Evolutionary conservation across 2,113 vertebrate genomes (phyloP).

Genomic region (Marmota flaviventris): DNA sequence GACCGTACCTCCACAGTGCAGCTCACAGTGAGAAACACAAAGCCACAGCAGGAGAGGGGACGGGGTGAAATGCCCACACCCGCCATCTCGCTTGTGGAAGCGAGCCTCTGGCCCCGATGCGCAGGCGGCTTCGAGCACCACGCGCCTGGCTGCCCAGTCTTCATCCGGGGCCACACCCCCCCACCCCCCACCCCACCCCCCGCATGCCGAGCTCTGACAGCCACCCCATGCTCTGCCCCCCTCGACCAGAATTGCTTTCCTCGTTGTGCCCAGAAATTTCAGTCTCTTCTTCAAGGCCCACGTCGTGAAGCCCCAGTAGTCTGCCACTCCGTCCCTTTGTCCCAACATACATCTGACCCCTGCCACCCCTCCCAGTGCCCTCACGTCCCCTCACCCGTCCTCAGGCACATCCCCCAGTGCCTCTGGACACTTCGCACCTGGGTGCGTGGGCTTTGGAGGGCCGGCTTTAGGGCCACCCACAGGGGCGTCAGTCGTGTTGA

Average conservation of each 20-base stretch:
- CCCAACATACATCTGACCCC: background rate
- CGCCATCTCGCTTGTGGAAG: background rate
- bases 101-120: background rate
- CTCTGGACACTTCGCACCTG: background rate
- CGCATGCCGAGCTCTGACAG: background rate
- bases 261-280: background rate
- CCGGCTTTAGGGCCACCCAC: no score
- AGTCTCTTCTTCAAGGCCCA: background rate
- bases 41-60: background rate
- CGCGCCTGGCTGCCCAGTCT: background rate
- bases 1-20: conserved; percentile 19
- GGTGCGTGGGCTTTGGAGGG: no score
- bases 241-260: background rate
- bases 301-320: background rate
- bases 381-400: rapidly evolving
- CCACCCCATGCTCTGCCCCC: background rate
- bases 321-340: background rate
- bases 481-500: no score
- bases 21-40: conserved; percentile 66
- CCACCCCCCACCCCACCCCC: background rate
- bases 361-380: rapidly evolving
- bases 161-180: rapidly evolving
- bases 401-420: rapidly evolving
- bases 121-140: background rate
- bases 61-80: background rate